Evolutionary conservation across 2,113 vertebrate species (phyloP).

Genomic region (Rhinolophus ferrumequinum): DNA sequence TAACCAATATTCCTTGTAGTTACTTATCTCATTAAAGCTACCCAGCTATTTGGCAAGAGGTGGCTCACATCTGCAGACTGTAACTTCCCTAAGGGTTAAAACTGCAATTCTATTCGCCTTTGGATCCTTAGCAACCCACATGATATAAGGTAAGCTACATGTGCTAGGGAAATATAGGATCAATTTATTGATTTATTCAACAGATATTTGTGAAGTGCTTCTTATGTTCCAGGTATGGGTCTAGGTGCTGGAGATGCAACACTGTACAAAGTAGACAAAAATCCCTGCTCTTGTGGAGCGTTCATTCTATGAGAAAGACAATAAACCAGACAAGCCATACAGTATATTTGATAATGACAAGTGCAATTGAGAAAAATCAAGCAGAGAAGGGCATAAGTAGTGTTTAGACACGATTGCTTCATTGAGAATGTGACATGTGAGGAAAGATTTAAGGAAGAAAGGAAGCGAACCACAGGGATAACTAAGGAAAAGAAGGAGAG

Average conservation of each 20-base stretch:
- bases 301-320: not conserved
- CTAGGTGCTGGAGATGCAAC: not conserved
- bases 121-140: not conserved
- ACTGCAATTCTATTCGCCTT: not conserved
- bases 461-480: not conserved
- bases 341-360: not conserved
- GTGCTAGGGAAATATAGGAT: not conserved
- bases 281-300: too few species aligned
- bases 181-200: not conserved
- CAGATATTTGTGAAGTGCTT: not conserved
- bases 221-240: not conserved
- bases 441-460: not conserved
- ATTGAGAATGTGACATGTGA: not conserved
- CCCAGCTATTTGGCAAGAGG: not conserved
- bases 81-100: not conserved
- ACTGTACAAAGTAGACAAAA: not conserved
- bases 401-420: not conserved
- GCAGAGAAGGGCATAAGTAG: not conserved
- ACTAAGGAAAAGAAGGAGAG: not conserved
- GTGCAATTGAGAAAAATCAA: not conserved
- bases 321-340: not conserved
- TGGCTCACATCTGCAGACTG: not conserved
- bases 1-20: not conserved
- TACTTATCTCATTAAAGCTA: not conserved
- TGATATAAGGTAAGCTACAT: not conserved